These are phyloP conservation scores for Dryobotodes eremita DNA, from an alignment of 2,888 invertebrate genomes.

Conservation along the genomic window DNA sequence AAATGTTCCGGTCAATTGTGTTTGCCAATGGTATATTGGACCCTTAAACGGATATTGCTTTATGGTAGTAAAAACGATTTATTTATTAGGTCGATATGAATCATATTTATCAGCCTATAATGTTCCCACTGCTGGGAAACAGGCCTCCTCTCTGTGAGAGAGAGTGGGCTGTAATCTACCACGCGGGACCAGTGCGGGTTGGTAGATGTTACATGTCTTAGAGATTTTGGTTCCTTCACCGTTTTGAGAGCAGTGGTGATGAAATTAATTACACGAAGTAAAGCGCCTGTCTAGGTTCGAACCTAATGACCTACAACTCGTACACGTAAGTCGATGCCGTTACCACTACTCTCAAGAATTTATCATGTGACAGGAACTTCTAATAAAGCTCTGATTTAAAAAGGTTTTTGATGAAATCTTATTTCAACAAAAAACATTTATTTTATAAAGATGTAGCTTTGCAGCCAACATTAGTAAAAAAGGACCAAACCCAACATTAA, in stretches of 20 bases:
- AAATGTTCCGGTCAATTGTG: conserved; percentile 65
- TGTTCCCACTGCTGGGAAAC: too few species aligned
- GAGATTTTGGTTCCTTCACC: too few species aligned
- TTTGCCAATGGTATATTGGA: conserved; percentile 40
- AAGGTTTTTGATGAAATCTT: background rate
- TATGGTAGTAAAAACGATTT: conserved; percentile 29
- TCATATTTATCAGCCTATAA: conserved; percentile 18
- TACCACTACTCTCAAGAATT: background rate
- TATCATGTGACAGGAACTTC: background rate
- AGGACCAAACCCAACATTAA: background rate
- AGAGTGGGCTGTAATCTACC: too few species aligned
- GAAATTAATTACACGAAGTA: too few species aligned
- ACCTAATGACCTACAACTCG: too few species aligned
- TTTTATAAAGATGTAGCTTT: background rate
- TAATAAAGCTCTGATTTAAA: background rate
- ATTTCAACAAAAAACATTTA: background rate
- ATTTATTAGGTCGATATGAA: conserved; percentile 45
- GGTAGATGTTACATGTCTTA: too few species aligned
- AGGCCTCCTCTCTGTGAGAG: too few species aligned
- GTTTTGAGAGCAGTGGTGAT: too few species aligned
- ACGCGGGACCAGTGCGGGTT: too few species aligned
- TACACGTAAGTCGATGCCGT: too few species aligned
- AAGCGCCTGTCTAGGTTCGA: too few species aligned
- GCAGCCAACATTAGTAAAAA: background rate
- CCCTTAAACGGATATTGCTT: conserved; percentile 22